Base-by-base conservation (phyloP, 2,888 invertebrate genomes). In the Eristalis tenax region DNA sequence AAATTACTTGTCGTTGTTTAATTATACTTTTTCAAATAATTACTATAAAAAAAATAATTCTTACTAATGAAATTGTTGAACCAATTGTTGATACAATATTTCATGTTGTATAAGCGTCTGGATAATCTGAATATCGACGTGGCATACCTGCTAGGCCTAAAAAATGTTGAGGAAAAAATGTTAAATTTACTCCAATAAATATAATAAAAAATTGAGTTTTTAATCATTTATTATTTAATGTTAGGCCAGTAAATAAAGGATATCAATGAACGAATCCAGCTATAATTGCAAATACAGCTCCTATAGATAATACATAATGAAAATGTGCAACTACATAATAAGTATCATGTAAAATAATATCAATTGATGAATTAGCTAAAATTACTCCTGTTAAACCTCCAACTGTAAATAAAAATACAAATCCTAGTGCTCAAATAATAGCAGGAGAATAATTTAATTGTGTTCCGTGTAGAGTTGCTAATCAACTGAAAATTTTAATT, bases 291-390 rank as follows among this genome's bases (percentile, higher is more conserved):
- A 96, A 97, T 90, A 97, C 96, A 3, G 96, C 96, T 89, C 96
- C 96, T 93, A 97, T 96, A 3, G 96, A 96, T 90, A 97, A 90
- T 1, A 97, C 96, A 94, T 97, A 97, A 91, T 97, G 96, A 90
- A 97, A 97, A 92, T 97, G 96, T 4, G 96, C 96, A 43, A 97
- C 96, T 70, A 97, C 96, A 94, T 97, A 97, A 92, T 97, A 97
- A n/a, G 96, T 96, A 91, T 97, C 97, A 93, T 97, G 96, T 13
- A 97, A 88, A 83, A 95, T 94, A 93, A 96, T 95, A 94, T 97
- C 97, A 93, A 97, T 94, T 15, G 96, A 96, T 35, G 96, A 96
- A 91, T 96, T 96, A 83, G 96, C 95, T 85, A 91, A 92, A 89
- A 96, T 93, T 89, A 95, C 94, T 89, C 95, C 95, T 15, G 96